Evolutionary conservation across 2,797 vertebrate species (phyloP), one percentile per base, ranked within the genome.

Genomic region (Syngnathus acus): DNA sequence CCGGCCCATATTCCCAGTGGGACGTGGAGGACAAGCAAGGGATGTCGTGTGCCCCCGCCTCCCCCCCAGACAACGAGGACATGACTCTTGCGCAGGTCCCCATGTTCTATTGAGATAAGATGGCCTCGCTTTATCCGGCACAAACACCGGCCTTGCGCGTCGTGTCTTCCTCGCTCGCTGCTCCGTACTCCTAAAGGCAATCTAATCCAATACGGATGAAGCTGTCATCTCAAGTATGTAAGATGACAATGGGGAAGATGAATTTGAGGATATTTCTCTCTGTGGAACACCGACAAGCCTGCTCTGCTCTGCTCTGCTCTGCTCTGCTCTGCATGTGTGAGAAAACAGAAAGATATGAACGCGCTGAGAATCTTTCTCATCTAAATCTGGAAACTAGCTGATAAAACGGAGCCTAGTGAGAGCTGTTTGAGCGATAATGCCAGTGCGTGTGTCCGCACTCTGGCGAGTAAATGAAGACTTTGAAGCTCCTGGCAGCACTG

Each of bases 381-480:
- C 80, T 74, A 67, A 77, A 88, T 79, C 78, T 84, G 82, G 81
- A 76, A 77, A 73, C 58, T 23, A 63, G 68, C 73, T 69, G 85
- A 47, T 62, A 62, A 45, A 62, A 78, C 72, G 69, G 62, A 71
- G 66, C 73, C 74, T 59, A 69, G 69, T 79, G 83, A 82, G 82
- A 68, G 37, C 60, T 3, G 55, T 19, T 17, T 17, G 55, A 17
- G 26, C 19, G 55, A 9, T 4, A 9, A 16, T n/a, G 16, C 5
- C 5, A 17, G 43, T n/a, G 21, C 5, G 53, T 54, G 53, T 13
- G 23, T 13, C 65, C 23, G 26, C 3, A n/a, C 62, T 37, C 45
- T n/a, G 75, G 60, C 81, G 67, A 70, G 73, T 78, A 85, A 76
- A 83, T 84, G 80, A 86, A 86, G 79, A 75, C 84, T 89, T 89